phyloP scores from a whole-genome alignment of 2,113 vertebrate species.

The Steatornis caripensis region DNA sequence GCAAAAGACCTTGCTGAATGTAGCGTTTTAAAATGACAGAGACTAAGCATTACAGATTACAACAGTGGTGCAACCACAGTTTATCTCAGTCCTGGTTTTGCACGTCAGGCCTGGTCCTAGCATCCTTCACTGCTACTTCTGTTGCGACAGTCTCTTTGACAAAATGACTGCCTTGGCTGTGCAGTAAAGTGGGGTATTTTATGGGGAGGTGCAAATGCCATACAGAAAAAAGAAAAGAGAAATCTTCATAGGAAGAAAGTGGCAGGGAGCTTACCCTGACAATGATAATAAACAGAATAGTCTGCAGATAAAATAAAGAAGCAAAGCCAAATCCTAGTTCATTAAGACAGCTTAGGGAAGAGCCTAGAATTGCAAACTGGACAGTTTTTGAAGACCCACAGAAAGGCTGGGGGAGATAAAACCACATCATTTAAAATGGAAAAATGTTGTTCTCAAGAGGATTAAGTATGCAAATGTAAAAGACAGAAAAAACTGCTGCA shows the following conservation, averaged over 20 bases:
- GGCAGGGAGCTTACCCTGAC: neutral
- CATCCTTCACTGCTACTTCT: neutral
- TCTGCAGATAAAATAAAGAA: neutral
- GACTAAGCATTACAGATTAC: neutral
- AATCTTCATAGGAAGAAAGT: neutral
- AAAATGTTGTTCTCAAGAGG: neutral
- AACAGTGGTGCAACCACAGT: neutral
- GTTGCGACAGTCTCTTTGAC: neutral
- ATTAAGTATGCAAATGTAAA: neutral
- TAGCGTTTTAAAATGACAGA: neutral
- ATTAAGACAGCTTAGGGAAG: neutral
- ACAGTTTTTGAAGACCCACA: neutral
- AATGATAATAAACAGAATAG: neutral
- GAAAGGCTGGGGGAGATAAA: neutral
- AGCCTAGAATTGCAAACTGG: neutral
- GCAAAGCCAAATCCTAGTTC: neutral
- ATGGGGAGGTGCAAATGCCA: neutral
- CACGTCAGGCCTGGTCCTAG: neutral
- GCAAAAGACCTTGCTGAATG: neutral
- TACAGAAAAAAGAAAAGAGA: neutral
- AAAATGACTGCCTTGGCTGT: neutral
- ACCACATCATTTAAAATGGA: neutral
- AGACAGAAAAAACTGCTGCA: neutral
- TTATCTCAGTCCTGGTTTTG: neutral
- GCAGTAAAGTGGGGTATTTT: neutral